Percentiles rank a stretch among this genome's conserved stretches.
Evolutionary conservation across 2,888 invertebrate species (phyloP).

Genomic region (Agrotis puta): DNA sequence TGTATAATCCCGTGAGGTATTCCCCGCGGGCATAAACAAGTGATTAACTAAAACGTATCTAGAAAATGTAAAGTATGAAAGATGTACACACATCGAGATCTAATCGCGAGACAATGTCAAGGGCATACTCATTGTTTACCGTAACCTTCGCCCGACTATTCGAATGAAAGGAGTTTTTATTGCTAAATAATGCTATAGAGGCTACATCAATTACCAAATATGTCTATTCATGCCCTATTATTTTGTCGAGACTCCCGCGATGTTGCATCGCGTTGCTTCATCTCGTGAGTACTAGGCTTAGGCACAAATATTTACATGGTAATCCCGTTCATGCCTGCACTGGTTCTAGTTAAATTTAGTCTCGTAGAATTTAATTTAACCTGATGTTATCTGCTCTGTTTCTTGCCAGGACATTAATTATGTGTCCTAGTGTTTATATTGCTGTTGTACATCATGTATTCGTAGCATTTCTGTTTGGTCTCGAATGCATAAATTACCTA

Average conservation of each 20-base stretch:
- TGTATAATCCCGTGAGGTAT: too few species aligned
- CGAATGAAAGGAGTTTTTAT: conserved; percentile 65
- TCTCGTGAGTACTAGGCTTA: conserved; percentile 48
- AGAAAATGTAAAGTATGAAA: conserved; percentile 41
- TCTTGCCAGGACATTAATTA: conserved; percentile 48
- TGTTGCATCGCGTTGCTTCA: conserved; percentile 56
- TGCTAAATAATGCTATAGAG: conserved; percentile 64
- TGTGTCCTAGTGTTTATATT: conserved; percentile 19
- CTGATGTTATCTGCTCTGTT: conserved; percentile 42
- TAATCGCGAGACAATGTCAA: conserved; percentile 58
- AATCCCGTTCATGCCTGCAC: conserved; percentile 55
- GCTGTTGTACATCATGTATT: conserved; percentile 2
- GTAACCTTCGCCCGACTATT: conserved; percentile 53
- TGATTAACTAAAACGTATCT: conserved; percentile 1
- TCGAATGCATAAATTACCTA: conserved; percentile 20
- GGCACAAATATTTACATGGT: conserved; percentile 61
- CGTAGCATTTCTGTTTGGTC: conserved; percentile 8
- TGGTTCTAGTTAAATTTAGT: conserved; percentile 44
- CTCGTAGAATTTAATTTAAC: conserved; percentile 49
- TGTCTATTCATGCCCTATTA: conserved; percentile 61
- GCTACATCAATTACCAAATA: conserved; percentile 63
- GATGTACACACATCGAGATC: conserved; percentile 48
- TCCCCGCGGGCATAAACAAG: not conserved
- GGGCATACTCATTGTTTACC: conserved; percentile 55
- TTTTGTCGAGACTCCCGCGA: conserved; percentile 58